Percentiles rank a stretch among this genome's conserved stretches.
Conservation (phyloP, 2,888 invertebrate genomes). For the Heterodera filipjevi region DNA sequence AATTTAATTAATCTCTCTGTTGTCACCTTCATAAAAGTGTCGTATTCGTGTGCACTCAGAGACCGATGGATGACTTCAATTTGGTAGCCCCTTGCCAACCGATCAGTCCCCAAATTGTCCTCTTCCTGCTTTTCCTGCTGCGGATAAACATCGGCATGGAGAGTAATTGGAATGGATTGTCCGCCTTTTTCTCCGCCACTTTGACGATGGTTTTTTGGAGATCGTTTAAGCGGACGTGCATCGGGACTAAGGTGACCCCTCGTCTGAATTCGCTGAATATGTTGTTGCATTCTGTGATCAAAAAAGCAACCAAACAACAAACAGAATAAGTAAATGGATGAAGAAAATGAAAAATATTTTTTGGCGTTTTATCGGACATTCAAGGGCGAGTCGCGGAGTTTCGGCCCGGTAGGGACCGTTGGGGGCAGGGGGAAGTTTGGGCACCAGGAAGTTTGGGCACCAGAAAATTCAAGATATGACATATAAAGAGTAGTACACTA, state of each 20-base stretch:
- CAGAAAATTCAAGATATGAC: too few species aligned
- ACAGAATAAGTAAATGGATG: background rate
- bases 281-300: slow-evolving; percentile 23
- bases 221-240: slow-evolving; percentile 26
- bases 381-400: too few species aligned
- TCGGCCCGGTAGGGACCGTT: too few species aligned
- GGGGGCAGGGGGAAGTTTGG: too few species aligned
- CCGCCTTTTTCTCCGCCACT: slow-evolving; percentile 28
- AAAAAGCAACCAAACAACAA: background rate
- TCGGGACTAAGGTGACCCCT: slow-evolving; percentile 23
- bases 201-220: slow-evolving; percentile 17
- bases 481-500: too few species aligned
- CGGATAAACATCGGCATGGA: slow-evolving; percentile 55
- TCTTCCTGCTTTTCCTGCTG: slow-evolving; percentile 55
- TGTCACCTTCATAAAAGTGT: slow-evolving; percentile 48
- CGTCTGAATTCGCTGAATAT: slow-evolving; percentile 22
- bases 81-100: slow-evolving; percentile 50
- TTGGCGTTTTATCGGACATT: too few species aligned
- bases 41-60: slow-evolving; percentile 43
- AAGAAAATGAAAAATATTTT: too few species aligned
- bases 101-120: slow-evolving; percentile 49
- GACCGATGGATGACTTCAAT: slow-evolving; percentile 39
- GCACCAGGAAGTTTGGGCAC: too few species aligned
- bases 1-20: background rate
- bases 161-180: background rate